phyloP scores from a whole-genome alignment of 2,113 vertebrate genomes.

The Bubo scandiacus region DNA sequence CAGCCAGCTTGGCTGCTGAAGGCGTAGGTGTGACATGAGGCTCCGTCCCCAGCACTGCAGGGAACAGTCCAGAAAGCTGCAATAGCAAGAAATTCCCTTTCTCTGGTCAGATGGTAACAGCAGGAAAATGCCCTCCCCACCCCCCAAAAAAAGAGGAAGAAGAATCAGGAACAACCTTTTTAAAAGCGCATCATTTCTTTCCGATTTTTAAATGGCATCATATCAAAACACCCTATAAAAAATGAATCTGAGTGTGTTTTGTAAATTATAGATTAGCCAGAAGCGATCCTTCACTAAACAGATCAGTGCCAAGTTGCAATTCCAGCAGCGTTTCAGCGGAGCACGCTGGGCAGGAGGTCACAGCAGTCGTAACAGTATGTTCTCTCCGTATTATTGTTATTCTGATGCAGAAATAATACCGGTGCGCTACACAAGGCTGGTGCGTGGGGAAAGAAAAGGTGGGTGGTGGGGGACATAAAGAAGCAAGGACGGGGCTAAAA shows the following conservation, averaged over 20 bases:
- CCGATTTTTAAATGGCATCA: not conserved
- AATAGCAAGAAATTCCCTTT: not conserved
- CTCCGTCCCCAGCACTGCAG: not conserved
- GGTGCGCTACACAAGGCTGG: not conserved
- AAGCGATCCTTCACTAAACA: not conserved
- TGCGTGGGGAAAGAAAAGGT: not conserved
- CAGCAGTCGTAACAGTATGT: not conserved
- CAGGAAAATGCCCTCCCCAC: not conserved
- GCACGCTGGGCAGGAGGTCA: slow-evolving; percentile 13
- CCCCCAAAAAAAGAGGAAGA: not conserved
- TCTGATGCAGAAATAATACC: slow-evolving; percentile 43
- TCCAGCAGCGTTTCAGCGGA: slow-evolving; percentile 1
- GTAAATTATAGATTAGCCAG: slow-evolving; percentile 61
- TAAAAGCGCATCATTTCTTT: not conserved
- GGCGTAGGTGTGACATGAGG: not conserved
- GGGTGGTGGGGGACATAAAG: not conserved
- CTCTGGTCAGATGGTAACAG: not conserved
- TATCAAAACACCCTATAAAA: slow-evolving; percentile 25
- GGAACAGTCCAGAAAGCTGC: not conserved
- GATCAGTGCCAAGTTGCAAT: slow-evolving; percentile 14
- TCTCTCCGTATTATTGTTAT: slow-evolving; percentile 38
- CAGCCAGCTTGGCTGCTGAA: not conserved
- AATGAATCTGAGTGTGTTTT: slow-evolving; percentile 34
- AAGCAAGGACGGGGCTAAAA: not conserved
- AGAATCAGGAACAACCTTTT: not conserved